Evolutionary conservation across 2,113 vertebrate genomes (phyloP).

Genomic region (Uropsilus gracilis): DNA sequence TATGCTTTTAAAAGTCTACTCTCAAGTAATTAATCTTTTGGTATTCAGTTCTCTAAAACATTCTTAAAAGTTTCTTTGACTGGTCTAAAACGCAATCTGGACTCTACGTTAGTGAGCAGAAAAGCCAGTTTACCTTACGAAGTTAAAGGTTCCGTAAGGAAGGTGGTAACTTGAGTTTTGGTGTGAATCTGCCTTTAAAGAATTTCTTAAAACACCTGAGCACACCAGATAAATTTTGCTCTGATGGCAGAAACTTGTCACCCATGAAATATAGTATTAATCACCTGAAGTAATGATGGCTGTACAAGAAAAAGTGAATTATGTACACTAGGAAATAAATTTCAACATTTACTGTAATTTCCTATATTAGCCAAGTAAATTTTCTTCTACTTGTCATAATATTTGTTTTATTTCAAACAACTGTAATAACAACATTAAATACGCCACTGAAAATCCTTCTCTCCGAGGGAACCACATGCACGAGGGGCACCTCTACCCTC

Average conservation of each 20-base stretch:
- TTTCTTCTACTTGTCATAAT: conserved; percentile 85
- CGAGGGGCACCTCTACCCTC: no score
- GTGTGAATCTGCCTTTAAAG: conserved; percentile 6
- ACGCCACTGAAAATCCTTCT: conserved; percentile 86
- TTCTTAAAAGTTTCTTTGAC: conserved; percentile 52
- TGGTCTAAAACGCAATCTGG: neutral
- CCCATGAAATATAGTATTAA: conserved; percentile 65
- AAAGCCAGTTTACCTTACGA: conserved; percentile 40
- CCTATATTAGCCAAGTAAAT: conserved; percentile 76
- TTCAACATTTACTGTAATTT: conserved; percentile 71
- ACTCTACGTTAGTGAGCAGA: neutral
- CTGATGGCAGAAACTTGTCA: neutral
- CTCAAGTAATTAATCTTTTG: conserved; percentile 58
- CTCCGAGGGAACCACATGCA: conserved; percentile 86
- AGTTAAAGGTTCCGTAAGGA: conserved; percentile 33
- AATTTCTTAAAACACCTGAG: neutral
- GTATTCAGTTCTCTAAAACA: conserved; percentile 45
- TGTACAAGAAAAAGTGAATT: conserved; percentile 69
- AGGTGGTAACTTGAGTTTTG: conserved; percentile 5
- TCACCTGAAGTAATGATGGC: conserved; percentile 66
- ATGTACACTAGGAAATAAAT: conserved; percentile 43
- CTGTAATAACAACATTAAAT: conserved; percentile 85
- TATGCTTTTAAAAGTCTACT: neutral
- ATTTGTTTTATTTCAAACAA: conserved; percentile 84
- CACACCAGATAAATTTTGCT: neutral